phyloP scores from a whole-genome alignment of 35 echinoderm and acorn worm genomes.

The Ptychodera flava region DNA sequence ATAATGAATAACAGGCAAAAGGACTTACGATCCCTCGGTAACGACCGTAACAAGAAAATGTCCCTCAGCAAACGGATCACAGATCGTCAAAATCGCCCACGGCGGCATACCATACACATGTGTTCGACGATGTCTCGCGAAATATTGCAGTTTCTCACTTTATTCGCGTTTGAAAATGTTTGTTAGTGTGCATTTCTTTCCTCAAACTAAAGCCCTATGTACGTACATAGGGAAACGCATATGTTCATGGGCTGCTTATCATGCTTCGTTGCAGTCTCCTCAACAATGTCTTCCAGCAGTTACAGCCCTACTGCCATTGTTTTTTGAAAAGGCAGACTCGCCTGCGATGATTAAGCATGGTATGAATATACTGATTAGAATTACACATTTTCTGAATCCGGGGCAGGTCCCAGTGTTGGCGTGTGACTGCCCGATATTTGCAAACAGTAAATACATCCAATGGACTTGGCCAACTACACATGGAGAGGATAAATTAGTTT shows the following conservation, averaged over 20 bases:
- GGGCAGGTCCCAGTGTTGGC: constrained; percentile 35
- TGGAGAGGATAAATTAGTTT: constrained; percentile 30
- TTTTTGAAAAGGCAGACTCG: constrained; percentile 21
- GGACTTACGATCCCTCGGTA: too few species aligned
- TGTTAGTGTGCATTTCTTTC: too few species aligned
- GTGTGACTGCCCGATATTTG: constrained; percentile 35
- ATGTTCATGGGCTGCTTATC: constrained; percentile 8
- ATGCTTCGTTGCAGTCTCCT: not conserved
- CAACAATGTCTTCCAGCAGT: not conserved
- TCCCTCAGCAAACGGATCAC: too few species aligned
- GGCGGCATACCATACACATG: too few species aligned
- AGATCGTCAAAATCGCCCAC: too few species aligned
- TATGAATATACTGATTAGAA: constrained; percentile 36
- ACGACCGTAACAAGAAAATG: too few species aligned
- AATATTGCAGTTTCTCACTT: too few species aligned
- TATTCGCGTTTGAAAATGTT: too few species aligned
- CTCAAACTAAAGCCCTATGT: too few species aligned
- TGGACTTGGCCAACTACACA: constrained; percentile 26
- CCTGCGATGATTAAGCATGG: constrained; percentile 39
- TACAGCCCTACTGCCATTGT: constrained; percentile 5
- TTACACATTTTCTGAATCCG: constrained; percentile 37
- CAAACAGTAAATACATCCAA: constrained; percentile 41
- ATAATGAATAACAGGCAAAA: too few species aligned
- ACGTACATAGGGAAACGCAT: too few species aligned
- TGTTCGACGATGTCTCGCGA: too few species aligned